Evolutionary conservation across 1,140 invertebrate species (phyloP).

Genomic region (Sweltsa coloradensis): DNA sequence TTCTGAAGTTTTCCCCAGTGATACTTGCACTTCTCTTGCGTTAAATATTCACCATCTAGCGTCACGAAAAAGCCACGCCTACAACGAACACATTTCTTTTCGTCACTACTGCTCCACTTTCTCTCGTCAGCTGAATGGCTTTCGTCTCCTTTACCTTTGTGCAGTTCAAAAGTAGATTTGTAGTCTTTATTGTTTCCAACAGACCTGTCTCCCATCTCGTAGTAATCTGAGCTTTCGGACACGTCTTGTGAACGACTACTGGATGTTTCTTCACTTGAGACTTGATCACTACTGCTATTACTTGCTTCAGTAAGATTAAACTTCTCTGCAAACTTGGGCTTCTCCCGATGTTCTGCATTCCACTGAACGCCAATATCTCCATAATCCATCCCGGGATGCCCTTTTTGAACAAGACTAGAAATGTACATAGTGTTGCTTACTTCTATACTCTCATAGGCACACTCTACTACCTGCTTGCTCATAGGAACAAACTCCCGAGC

Average conservation of each 20-base stretch:
- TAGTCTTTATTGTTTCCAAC: too few relatives aligned
- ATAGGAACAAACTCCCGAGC: constrained; percentile 48
- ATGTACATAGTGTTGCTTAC: not conserved
- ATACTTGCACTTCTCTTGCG: constrained; percentile 56
- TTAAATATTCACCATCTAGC: constrained; percentile 49
- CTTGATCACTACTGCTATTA: too few relatives aligned
- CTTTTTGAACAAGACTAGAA: not conserved
- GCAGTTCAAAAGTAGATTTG: too few relatives aligned
- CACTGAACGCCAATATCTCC: constrained; percentile 6
- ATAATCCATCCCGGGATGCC: constrained; percentile 11
- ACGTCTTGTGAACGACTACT: too few relatives aligned
- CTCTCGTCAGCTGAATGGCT: constrained; percentile 35
- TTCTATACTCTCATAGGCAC: too few relatives aligned
- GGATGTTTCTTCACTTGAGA: too few relatives aligned
- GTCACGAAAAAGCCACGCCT: constrained; percentile 49
- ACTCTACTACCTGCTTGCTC: too few relatives aligned
- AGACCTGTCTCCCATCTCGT: not conserved
- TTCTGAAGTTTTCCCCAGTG: constrained; percentile 61
- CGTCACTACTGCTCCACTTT: constrained; percentile 18
- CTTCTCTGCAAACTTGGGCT: too few relatives aligned
- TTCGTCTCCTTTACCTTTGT: constrained; percentile 26
- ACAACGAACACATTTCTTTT: constrained; percentile 61
- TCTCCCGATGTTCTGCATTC: constrained; percentile 19
- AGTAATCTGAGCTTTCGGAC: too few relatives aligned
- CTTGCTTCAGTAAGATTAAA: too few relatives aligned